Evolutionary conservation across 2,888 invertebrate genomes (phyloP), one percentile per base, ranked within the genome.

Genomic region (Capitulum mitella): DNA sequence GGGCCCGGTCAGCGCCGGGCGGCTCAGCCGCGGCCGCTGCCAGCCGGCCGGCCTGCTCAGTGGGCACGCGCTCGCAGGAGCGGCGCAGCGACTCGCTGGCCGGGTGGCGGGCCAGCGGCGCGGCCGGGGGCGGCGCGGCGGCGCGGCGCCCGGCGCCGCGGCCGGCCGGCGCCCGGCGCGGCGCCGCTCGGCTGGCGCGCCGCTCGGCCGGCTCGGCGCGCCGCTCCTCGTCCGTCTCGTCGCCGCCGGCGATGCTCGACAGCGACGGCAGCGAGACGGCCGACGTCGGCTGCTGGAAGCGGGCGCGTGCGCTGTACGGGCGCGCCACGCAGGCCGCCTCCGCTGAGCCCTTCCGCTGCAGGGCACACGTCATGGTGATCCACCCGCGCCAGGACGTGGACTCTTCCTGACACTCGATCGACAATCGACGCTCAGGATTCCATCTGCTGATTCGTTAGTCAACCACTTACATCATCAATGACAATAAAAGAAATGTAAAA

Each of bases 261-360:
- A 94, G 85, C 0, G 93, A 92, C 1, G 94, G 94, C 78, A 94
- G 85, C 81, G 93, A 93, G 0, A 92, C 92, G 0, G 94, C 93
- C 0, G 93, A 92, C 2, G 92, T 93, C 0, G 94, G 93, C 84
- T 93, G 92, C 83, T 93, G 90, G 84, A 92, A 94, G 80, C 94
- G 89, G 81, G 40, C 70, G 37, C 40, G 37, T 91, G 92, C 0
- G 29, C 70, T 70, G 40, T 40, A 70, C 70, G 70, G 70, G 1
- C 70, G 70, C 26, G 1, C 37, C 34, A 26, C 70, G 40, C 70
- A 70, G 10, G 70, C 70, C 37, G 70, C 70, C 70, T 70, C 70
- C 8, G 70, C 70, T 26, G 70, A 70, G 40, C 70, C 70, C 70
- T 70, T 70, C 37, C 70, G 19, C 70, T 70, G 64, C 3, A 16